phyloP scores from a whole-genome alignment of 2,888 invertebrate genomes.

The Andricus curvator region DNA sequence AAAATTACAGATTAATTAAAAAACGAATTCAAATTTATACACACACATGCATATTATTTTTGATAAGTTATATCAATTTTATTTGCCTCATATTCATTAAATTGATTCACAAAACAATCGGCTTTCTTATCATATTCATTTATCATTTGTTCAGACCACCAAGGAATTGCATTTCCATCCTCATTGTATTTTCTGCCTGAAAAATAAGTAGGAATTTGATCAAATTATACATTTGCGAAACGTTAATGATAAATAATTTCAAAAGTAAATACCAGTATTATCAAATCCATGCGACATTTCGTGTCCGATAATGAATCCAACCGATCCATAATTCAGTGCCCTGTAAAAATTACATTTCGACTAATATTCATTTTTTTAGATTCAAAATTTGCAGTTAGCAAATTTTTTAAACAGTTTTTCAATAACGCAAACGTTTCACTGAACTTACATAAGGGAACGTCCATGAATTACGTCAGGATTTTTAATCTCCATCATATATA shows the following conservation, averaged over 20 bases:
- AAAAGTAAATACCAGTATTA: slow-evolving; percentile 44
- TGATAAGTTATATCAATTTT: not conserved
- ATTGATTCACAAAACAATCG: slow-evolving; percentile 85
- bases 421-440: too few relatives aligned
- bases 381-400: too few relatives aligned
- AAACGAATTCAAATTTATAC: not conserved
- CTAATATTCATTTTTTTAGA: too few relatives aligned
- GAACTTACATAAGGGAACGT: too few relatives aligned
- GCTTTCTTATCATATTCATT: slow-evolving; percentile 83
- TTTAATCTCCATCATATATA: too few relatives aligned
- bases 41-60: not conserved
- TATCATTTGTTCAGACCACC: slow-evolving; percentile 85
- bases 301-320: slow-evolving; percentile 50
- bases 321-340: slow-evolving; percentile 47
- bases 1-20: not conserved
- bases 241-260: not conserved
- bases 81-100: slow-evolving; percentile 79
- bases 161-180: slow-evolving; percentile 86
- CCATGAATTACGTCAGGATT: too few relatives aligned
- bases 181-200: slow-evolving; percentile 89
- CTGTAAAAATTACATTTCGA: slow-evolving; percentile 23
- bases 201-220: not conserved
- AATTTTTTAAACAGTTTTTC: too few relatives aligned
- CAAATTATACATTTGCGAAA: not conserved
- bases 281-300: slow-evolving; percentile 54